Conservation (phyloP, 64 coral and sea anemone species). For the Dendronephthya gigantea region DNA sequence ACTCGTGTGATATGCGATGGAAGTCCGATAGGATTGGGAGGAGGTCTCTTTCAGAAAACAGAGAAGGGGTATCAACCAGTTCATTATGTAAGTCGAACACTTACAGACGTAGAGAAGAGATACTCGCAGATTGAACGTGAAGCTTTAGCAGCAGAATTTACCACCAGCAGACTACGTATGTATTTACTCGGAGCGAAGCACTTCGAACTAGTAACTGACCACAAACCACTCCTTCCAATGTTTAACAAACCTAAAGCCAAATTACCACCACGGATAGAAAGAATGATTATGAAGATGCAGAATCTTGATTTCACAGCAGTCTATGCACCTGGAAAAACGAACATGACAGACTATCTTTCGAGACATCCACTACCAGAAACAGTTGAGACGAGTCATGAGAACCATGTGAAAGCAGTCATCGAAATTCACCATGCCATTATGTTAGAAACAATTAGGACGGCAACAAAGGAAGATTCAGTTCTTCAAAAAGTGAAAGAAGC, state of each 20-base stretch:
- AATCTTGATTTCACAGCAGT: not conserved
- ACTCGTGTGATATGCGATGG: not conserved
- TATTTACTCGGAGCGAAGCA: not conserved
- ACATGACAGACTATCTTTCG: not conserved
- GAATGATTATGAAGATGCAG: not conserved
- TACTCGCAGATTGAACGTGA: not conserved
- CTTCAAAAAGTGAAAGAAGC: not conserved
- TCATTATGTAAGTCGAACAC: not conserved
- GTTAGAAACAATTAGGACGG: not conserved
- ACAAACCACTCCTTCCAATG: not conserved
- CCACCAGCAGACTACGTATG: not conserved
- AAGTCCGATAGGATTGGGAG: not conserved
- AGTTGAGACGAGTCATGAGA: not conserved
- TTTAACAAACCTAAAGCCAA: not conserved
- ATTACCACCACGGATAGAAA: not conserved
- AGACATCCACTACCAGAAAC: not conserved
- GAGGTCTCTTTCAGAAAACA: not conserved
- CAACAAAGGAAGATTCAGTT: not conserved
- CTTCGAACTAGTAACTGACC: not conserved
- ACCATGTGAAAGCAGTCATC: not conserved
- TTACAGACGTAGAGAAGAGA: not conserved
- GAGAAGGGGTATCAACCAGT: constrained; percentile 10
- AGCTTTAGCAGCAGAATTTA: not conserved
- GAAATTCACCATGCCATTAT: not conserved
- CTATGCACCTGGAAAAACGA: not conserved